Evolutionary conservation across 2,888 invertebrate genomes (phyloP), one percentile per base, ranked within the genome.

Genomic region (Drosophila rellima): DNA sequence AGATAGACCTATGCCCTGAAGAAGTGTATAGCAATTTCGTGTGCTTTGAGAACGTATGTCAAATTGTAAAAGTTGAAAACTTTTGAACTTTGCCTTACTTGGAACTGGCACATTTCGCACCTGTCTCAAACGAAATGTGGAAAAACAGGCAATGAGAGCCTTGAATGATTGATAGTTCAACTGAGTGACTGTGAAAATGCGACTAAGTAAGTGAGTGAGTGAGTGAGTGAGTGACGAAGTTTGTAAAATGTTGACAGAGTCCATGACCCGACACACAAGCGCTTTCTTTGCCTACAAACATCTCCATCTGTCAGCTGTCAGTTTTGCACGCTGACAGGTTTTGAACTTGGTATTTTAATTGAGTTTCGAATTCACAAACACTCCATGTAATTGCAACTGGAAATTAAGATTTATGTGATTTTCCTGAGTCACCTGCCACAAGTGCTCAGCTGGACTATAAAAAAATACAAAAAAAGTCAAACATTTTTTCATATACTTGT

Each of bases 331-430:
- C 63, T 74, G 81, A 75, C 88, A 81, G 78, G 52, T 57, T 73
- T 62, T 88, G 82, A 88, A 74, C 88, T 76, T 85, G 86, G 73
- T 71, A 85, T 85, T 82, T 82, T 82, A 82, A 82, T 82, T 88
- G 88, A 82, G 82, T 82, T 86, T 85, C 66, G 66, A 88, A 79
- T 66, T 82, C 67, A 75, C 59, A 51, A 51, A 64, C 51, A 56
- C 47, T 13, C 0, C n/a, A n/a, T 2, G 40, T 44, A 50, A 64
- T 69, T 67, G 44, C 31, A n/a, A 55, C 55, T 42, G 31, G 33
- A 55, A 42, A 31, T 44, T 20, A 64, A 67, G 70, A 68, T 80
- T 76, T 73, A 70, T 48, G 31, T 8, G 67, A 68, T 72, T 82
- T 59, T 59, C 50, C 62, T 51, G 45, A 45, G 61, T 33, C 60